Percentiles rank a stretch among this genome's conserved stretches.
Evolutionary conservation across 1,140 invertebrate genomes (phyloP).

Genomic region (Chlorops oryzae): DNA sequence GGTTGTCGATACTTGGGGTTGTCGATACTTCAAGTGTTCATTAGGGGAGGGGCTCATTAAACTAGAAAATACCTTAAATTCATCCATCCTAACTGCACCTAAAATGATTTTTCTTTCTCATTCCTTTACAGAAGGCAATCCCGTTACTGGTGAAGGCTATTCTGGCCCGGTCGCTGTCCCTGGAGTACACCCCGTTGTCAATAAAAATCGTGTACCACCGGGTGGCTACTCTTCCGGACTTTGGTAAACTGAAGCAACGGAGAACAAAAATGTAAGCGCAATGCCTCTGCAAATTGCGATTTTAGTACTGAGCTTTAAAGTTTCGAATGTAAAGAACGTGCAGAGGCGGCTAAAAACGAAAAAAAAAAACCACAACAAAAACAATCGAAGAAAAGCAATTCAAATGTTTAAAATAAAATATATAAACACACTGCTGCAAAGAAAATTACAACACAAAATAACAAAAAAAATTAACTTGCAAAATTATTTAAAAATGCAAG

Average conservation of each 20-base stretch:
- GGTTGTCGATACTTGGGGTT: too few relatives aligned
- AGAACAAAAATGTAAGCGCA: not conserved
- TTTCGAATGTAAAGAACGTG: conserved; percentile 1
- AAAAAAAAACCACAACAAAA: not conserved
- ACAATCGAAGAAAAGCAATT: not conserved
- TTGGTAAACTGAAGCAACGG: conserved; percentile 43
- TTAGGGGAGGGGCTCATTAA: too few relatives aligned
- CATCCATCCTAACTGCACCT: not conserved
- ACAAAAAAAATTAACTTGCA: conserved; percentile 2
- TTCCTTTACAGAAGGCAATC: conserved; percentile 50
- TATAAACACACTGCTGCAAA: not conserved
- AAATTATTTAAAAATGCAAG: not conserved
- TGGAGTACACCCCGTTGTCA: conserved; percentile 39
- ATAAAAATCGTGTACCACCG: conserved; percentile 48
- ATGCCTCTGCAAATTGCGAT: not conserved
- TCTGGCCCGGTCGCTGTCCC: conserved; percentile 26
- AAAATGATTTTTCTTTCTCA: conserved; percentile 6
- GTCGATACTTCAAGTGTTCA: too few relatives aligned
- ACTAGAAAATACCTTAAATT: not conserved
- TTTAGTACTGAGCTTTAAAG: not conserved
- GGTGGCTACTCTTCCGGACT: conserved; percentile 52
- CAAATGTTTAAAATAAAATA: not conserved
- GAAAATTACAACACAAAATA: conserved; percentile 3
- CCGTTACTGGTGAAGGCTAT: conserved; percentile 52
- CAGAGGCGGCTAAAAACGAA: not conserved